Base-by-base conservation (phyloP, 1,140 invertebrate genomes). In the Drosophila pseudoananassae region DNA sequence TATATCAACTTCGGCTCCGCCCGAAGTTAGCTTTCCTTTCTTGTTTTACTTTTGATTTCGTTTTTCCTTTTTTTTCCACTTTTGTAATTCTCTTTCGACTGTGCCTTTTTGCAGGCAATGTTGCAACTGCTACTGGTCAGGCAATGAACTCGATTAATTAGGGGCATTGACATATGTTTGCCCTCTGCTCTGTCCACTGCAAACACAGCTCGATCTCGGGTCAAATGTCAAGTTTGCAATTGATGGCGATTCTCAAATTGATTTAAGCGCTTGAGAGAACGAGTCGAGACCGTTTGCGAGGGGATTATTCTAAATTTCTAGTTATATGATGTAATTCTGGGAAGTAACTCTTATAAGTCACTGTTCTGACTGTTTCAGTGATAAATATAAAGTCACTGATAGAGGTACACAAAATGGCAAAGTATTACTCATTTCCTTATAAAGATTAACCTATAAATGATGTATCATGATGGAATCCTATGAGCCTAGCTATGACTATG, bases 61-160 rank as follows among this genome's bases (percentile, higher is more conserved):
- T 59, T 64, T 60, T 55, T 54, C 33, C 8, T 17, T 15, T 7
- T 15, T 63, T 66, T 63, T 66, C 10, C 59, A 64, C 46, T 64
- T 64, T 45, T 46, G 31, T 51, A 17, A 68, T 69, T 70, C 69
- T 45, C 51, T 51, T 56, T 76, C 29, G 51, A 59, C 29, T 46
- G 57, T 59, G 56, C 29, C 65, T 29, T 45, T 46, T 36, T 9
- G 12, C 45, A 60, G 59, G 58, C 45, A 55, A 45, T 76, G 76
- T 27, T 27, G 25, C 45, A 64, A 58, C 47, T 76, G 76, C 2
- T 20, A 20, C 20, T 76, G 76, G 76, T 51, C 81, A 85, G 81
- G 81, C 81, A 85, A 87, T 81, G 81, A 85, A 85, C 81, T 70
- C 81, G 45, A 85, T 85, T 87, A 85, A 85, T 81, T 85, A 85